A percentile compares a stretch with the other conserved stretches of the same genome.
Evolutionary conservation across 2,888 invertebrate species (phyloP).

Genomic region (Ferrisia virgata): DNA sequence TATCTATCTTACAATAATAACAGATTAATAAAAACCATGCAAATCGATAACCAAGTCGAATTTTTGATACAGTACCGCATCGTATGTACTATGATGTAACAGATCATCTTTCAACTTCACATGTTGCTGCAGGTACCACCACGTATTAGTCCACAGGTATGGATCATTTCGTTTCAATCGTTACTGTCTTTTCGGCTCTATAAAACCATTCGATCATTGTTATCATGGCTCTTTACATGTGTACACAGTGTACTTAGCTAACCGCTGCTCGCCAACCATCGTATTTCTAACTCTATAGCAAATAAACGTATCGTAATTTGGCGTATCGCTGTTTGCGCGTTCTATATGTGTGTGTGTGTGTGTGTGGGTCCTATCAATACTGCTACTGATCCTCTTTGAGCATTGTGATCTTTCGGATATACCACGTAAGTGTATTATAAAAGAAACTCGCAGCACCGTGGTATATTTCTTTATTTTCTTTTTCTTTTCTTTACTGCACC

Average conservation of each 20-base stretch:
- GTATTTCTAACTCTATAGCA: not conserved
- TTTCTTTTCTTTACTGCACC: too few relatives aligned
- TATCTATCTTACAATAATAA: not conserved
- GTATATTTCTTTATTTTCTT: too few relatives aligned
- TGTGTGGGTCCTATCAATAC: too few relatives aligned
- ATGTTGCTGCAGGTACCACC: not conserved
- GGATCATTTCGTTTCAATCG: not conserved
- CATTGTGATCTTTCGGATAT: too few relatives aligned
- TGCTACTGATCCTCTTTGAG: too few relatives aligned
- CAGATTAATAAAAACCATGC: constrained; percentile 41
- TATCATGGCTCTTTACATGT: not conserved
- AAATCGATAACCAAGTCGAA: constrained; percentile 41
- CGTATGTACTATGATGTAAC: too few relatives aligned
- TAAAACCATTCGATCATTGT: not conserved
- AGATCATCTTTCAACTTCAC: not conserved
- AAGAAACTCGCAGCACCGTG: too few relatives aligned
- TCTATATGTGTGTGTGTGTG: too few relatives aligned
- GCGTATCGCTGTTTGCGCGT: too few relatives aligned
- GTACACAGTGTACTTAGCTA: not conserved
- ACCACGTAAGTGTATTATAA: too few relatives aligned
- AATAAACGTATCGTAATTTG: not conserved
- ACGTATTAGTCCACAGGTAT: too few relatives aligned
- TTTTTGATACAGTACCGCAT: not conserved
- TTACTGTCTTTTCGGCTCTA: not conserved
- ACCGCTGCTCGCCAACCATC: not conserved